Conservation (phyloP, 2,888 invertebrate genomes). For the Clusia tigrina region DNA sequence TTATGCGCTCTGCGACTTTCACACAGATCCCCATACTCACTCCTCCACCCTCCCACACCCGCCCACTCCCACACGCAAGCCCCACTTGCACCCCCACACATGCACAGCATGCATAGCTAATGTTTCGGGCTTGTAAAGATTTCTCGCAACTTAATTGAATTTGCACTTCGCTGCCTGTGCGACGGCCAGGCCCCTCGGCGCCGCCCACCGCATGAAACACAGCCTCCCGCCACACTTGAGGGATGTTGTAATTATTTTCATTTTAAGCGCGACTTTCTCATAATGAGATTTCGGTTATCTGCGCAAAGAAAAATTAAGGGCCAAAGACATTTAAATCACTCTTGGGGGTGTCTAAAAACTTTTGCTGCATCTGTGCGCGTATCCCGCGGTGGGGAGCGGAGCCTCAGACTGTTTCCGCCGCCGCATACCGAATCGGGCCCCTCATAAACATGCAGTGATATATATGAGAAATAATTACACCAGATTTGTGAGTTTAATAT, state of each 20-base stretch:
- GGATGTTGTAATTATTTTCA: not conserved
- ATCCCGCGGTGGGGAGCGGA: too few relatives aligned
- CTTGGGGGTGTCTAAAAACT: too few relatives aligned
- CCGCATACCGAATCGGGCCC: too few relatives aligned
- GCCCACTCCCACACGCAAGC: not conserved
- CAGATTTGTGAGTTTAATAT: too few relatives aligned
- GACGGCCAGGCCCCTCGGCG: not conserved
- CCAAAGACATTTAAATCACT: too few relatives aligned
- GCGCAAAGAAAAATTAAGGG: not conserved
- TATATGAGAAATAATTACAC: too few relatives aligned
- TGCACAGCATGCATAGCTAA: too few relatives aligned
- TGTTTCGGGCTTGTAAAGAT: not conserved
- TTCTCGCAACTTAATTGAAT: constrained; percentile 3
- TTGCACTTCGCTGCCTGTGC: not conserved
- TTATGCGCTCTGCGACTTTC: not conserved
- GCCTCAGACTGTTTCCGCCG: too few relatives aligned
- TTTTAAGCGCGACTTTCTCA: not conserved
- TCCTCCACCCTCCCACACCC: not conserved
- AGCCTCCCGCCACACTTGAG: not conserved
- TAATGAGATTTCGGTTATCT: not conserved
- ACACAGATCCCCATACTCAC: too few relatives aligned
- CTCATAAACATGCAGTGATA: too few relatives aligned
- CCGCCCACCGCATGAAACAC: not conserved
- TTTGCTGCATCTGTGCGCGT: too few relatives aligned
- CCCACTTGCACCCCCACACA: not conserved